Conservation (phyloP, 1,140 invertebrate genomes). For the Epicauta chinensis region DNA sequence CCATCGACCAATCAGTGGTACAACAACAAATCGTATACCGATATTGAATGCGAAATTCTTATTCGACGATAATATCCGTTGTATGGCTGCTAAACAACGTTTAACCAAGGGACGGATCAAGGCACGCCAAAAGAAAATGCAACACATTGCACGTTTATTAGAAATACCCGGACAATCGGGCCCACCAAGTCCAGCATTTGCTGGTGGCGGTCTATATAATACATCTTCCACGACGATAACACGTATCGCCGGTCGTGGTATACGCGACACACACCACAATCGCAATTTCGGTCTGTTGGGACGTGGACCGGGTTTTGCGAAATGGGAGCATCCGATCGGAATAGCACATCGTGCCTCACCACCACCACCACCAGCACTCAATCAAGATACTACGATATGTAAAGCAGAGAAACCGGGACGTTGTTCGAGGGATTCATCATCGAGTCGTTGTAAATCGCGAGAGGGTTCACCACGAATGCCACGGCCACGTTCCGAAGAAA, state of each 20-base stretch:
- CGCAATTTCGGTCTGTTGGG: constrained; percentile 50
- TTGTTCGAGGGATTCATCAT: constrained; percentile 34
- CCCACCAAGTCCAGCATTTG: constrained; percentile 46
- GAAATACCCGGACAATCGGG: constrained; percentile 66
- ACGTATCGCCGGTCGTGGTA: constrained; percentile 49
- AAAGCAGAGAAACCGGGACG: constrained; percentile 23
- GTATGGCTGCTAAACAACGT: constrained; percentile 90
- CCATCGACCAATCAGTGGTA: constrained; percentile 68
- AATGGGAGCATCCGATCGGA: constrained; percentile 45
- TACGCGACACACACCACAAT: constrained; percentile 33
- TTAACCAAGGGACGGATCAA: constrained; percentile 83
- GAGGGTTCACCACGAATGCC: constrained; percentile 66
- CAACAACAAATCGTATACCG: constrained; percentile 59
- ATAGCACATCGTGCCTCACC: constrained; percentile 33
- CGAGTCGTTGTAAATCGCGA: constrained; percentile 49
- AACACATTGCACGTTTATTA: constrained; percentile 85
- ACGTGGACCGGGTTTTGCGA: constrained; percentile 63
- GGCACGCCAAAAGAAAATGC: constrained; percentile 93
- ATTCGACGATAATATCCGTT: constrained; percentile 98
- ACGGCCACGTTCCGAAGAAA: constrained; percentile 72
- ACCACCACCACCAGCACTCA: constrained; percentile 17
- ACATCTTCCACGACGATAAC: not conserved
- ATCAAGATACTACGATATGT: not conserved
- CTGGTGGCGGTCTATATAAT: constrained; percentile 40
- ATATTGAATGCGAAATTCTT: constrained; percentile 88